Evolutionary conservation across 30 jellyfish, hydroid and myxozoan species (phyloP).

Genomic region (Aurelia sp.): DNA sequence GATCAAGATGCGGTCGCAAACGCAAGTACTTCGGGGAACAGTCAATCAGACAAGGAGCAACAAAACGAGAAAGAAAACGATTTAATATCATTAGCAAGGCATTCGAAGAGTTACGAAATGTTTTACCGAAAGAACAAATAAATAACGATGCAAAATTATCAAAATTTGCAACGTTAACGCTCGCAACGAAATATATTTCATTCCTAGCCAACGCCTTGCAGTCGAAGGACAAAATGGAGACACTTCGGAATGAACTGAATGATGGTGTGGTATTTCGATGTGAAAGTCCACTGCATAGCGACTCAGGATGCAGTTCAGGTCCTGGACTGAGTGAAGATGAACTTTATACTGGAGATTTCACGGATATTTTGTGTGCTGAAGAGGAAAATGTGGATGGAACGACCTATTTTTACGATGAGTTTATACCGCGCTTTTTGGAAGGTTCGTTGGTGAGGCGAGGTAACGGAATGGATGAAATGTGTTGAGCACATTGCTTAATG

Average conservation of each 20-base stretch:
- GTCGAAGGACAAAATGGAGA: slow-evolving; percentile 38
- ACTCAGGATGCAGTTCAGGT: background rate
- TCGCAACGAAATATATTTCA: slow-evolving; percentile 44
- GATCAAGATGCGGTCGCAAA: slow-evolving; percentile 66
- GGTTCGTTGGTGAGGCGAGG: too few species aligned
- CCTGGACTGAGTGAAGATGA: slow-evolving; percentile 42
- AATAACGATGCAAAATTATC: slow-evolving; percentile 36
- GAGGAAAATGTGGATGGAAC: slow-evolving; percentile 11
- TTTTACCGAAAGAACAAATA: slow-evolving; percentile 36
- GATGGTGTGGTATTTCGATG: background rate
- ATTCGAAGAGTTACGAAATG: slow-evolving; percentile 43
- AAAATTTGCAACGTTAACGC: slow-evolving; percentile 43
- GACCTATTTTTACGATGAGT: background rate
- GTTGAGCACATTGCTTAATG: too few species aligned
- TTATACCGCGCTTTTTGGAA: background rate
- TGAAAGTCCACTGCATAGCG: background rate
- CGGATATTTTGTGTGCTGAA: slow-evolving; percentile 36
- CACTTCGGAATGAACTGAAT: background rate
- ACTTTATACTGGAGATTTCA: slow-evolving; percentile 50
- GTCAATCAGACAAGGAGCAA: slow-evolving; percentile 64
- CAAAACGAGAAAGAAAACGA: slow-evolving; percentile 55
- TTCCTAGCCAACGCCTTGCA: slow-evolving; percentile 29
- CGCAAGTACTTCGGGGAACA: slow-evolving; percentile 60
- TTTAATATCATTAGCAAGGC: slow-evolving; percentile 49
- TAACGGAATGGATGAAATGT: too few species aligned